Base-by-base conservation (phyloP, 2,888 invertebrate genomes). In the Netelia virgata region DNA sequence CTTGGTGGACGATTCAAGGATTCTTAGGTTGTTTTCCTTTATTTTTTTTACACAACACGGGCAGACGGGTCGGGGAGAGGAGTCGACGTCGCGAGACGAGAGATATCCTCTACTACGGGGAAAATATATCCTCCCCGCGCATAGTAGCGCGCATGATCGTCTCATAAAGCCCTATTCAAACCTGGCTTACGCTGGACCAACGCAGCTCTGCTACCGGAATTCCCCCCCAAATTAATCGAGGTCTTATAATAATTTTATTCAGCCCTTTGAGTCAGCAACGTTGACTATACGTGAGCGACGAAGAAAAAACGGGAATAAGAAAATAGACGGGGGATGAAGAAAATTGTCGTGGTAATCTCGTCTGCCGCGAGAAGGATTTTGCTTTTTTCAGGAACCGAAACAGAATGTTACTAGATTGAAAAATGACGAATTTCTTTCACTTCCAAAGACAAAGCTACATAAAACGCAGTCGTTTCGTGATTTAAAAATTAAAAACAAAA, bases 161-260 rank as follows among this genome's bases (percentile, higher is more conserved):
- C 75, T n/a, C 55, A 55, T 61, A 57, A 55, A 92, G 91, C 89
- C 59, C 90, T 91, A 91, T 92, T 92, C 91, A 92, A 81, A 80
- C 85, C 83, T 88, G 90, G 91, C 90, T 91, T 91, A 91, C 89
- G 87, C 87, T 74, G 64, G 75, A 82, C 64, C 82, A 63, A 64
- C 66, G 80, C 61, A n/a, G 18, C 41, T 61, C 64, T 88, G 91
- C 91, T 92, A 91, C 91, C 86, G 90, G 90, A 90, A 88, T 91
- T 91, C 88, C 88, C 53, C 64, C 50, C 89, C 87, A 92, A 91
- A 92, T 92, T 92, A 92, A 92, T 92, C 91, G 92, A 90, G 90
- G 91, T 90, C 90, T 92, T 92, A 92, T 92, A 91, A 92, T 92
- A 91, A 92, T 92, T 92, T 92, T 90, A 92, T 91, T 91, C 91